Percentiles rank a stretch among this genome's conserved stretches.
phyloP scores from a whole-genome alignment of 2,797 vertebrate species.

The Protonibea diacanthus region DNA sequence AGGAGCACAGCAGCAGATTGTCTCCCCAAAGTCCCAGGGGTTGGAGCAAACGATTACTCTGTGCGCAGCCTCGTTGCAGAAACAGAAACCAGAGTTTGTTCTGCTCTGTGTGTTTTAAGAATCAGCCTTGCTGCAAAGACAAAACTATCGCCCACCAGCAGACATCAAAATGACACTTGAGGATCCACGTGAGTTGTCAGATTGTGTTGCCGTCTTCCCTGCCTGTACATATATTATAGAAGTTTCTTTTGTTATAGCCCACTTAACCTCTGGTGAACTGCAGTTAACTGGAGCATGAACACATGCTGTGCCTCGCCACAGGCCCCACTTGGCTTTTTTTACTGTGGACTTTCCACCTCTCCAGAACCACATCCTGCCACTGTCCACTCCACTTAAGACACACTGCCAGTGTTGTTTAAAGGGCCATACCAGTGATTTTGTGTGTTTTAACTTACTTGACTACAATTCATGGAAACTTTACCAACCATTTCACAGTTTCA shows the following conservation, averaged over 20 bases:
- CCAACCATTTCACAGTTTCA: background rate
- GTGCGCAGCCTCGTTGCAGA: conserved; percentile 43
- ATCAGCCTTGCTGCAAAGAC: conserved; percentile 19
- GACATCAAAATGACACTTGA: conserved; percentile 46
- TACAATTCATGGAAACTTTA: background rate
- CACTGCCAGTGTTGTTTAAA: conserved; percentile 31
- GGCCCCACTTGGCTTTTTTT: conserved; percentile 63
- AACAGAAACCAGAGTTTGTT: conserved; percentile 53
- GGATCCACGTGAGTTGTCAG: conserved; percentile 46
- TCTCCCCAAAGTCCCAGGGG: conserved; percentile 63
- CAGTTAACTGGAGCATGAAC: conserved; percentile 68
- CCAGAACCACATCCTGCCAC: conserved; percentile 56
- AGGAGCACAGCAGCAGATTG: conserved; percentile 51
- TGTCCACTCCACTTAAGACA: conserved; percentile 40
- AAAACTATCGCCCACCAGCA: conserved; percentile 34
- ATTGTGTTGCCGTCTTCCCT: conserved; percentile 32
- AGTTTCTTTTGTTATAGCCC: conserved; percentile 53
- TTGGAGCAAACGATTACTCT: conserved; percentile 53
- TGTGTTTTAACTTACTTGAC: conserved; percentile 9
- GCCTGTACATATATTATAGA: conserved; percentile 42
- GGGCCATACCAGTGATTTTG: background rate
- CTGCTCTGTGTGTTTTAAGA: conserved; percentile 48
- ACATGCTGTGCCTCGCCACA: conserved; percentile 40
- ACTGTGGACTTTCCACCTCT: conserved; percentile 61
- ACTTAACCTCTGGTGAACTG: conserved; percentile 71